Percentiles rank a stretch among this genome's conserved stretches.
These are phyloP conservation scores for Diaprepes abbreviatus DNA, from an alignment of 2,888 invertebrate species.

Conservation along the genomic window DNA sequence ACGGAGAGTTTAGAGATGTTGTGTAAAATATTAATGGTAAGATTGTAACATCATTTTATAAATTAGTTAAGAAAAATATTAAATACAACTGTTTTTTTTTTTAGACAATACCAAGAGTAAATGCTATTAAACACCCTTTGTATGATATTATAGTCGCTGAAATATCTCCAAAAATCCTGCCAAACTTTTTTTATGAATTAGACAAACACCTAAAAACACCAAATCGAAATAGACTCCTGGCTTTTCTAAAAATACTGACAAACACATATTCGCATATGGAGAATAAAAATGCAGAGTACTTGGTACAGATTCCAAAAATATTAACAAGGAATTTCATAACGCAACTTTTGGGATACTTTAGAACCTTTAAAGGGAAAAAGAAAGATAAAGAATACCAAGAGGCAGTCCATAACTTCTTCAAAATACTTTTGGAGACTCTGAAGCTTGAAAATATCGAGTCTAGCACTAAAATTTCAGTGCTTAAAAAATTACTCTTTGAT, in stretches of 20 bases:
- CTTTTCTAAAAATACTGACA: conserved; percentile 73
- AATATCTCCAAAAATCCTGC: conserved; percentile 70
- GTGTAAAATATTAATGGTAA: conserved; percentile 75
- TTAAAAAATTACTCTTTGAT: conserved; percentile 76
- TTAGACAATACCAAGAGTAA: conserved; percentile 73
- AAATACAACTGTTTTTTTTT: conserved; percentile 56
- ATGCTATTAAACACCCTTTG: conserved; percentile 75
- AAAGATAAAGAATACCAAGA: conserved; percentile 73
- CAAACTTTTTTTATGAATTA: conserved; percentile 72
- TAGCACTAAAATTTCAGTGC: conserved; percentile 71
- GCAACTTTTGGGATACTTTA: conserved; percentile 75
- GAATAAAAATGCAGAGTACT: conserved; percentile 60
- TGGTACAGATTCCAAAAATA: conserved; percentile 70
- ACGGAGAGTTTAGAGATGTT: conserved; percentile 72
- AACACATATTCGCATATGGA: conserved; percentile 69
- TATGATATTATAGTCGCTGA: conserved; percentile 73
- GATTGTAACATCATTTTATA: conserved; percentile 53
- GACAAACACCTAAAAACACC: conserved; percentile 70
- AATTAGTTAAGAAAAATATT: conserved; percentile 25
- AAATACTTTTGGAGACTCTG: conserved; percentile 69
- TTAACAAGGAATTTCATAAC: conserved; percentile 77
- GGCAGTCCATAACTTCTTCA: conserved; percentile 72
- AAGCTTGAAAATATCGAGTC: conserved; percentile 70
- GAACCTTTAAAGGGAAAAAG: conserved; percentile 71
- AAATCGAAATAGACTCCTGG: conserved; percentile 73